Evolutionary conservation across 2,113 vertebrate genomes (phyloP).

Genomic region (Pelodiscus sinensis): DNA sequence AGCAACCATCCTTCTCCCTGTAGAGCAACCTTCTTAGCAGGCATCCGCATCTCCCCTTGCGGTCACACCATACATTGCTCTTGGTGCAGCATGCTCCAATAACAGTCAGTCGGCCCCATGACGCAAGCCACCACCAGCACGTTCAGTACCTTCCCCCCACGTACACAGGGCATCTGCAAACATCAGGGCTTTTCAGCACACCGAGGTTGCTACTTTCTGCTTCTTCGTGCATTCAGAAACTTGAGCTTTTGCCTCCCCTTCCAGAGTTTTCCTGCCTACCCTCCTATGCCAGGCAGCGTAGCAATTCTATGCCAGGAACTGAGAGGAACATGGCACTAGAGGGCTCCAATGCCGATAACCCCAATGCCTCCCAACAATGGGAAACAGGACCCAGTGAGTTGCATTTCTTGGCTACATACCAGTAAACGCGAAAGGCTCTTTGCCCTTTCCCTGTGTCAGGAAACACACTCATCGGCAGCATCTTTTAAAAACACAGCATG

Average conservation of each 20-base stretch:
- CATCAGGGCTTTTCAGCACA: accelerated
- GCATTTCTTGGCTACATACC: background rate
- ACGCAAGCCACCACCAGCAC: accelerated
- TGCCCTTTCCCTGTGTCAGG: background rate
- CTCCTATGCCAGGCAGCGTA: background rate
- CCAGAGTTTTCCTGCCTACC: background rate
- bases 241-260: accelerated
- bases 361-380: background rate
- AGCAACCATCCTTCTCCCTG: no score
- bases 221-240: background rate
- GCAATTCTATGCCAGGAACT: background rate
- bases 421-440: background rate
- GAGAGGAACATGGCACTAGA: background rate
- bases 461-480: slow-evolving; percentile 22
- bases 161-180: background rate
- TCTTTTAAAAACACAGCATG: slow-evolving; percentile 74
- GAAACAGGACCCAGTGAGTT: background rate
- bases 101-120: accelerated
- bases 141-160: background rate
- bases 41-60: background rate
- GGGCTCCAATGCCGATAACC: background rate
- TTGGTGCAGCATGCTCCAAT: accelerated
- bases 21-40: background rate
- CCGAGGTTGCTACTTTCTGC: background rate
- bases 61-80: accelerated